Conservation (phyloP, 2,113 vertebrate species). For the Hucho hucho region DNA sequence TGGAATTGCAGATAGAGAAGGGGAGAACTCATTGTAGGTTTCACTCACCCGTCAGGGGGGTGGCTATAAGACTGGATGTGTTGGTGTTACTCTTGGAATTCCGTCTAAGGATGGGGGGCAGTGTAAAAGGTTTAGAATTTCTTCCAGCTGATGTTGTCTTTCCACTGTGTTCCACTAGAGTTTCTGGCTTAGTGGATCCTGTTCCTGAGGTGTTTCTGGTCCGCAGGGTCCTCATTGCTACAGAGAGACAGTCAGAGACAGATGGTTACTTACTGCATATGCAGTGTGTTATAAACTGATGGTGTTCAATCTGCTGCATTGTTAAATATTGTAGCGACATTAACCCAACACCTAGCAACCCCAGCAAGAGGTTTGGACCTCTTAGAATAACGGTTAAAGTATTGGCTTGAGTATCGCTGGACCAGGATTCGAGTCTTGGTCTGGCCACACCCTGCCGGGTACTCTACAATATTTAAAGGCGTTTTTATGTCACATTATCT, state of each 20-base stretch:
- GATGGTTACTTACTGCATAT: too few species aligned
- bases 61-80: neutral
- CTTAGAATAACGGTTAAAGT: too few species aligned
- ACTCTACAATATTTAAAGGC: too few species aligned
- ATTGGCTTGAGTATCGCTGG: too few species aligned
- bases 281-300: too few species aligned
- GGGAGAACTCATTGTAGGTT: neutral
- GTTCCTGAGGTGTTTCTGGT: neutral
- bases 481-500: too few species aligned
- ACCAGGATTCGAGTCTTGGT: too few species aligned
- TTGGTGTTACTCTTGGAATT: neutral
- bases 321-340: too few species aligned
- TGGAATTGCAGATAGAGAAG: neutral
- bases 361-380: too few species aligned
- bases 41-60: neutral
- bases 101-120: neutral
- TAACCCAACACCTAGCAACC: too few species aligned
- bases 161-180: neutral
- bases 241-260: neutral
- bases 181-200: neutral
- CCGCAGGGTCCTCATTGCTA: neutral
- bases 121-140: neutral
- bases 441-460: too few species aligned
- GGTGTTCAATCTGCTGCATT: too few species aligned
- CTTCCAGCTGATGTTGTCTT: neutral